phyloP scores from a whole-genome alignment of 1,140 invertebrate species.

The Bemisia tabaci region DNA sequence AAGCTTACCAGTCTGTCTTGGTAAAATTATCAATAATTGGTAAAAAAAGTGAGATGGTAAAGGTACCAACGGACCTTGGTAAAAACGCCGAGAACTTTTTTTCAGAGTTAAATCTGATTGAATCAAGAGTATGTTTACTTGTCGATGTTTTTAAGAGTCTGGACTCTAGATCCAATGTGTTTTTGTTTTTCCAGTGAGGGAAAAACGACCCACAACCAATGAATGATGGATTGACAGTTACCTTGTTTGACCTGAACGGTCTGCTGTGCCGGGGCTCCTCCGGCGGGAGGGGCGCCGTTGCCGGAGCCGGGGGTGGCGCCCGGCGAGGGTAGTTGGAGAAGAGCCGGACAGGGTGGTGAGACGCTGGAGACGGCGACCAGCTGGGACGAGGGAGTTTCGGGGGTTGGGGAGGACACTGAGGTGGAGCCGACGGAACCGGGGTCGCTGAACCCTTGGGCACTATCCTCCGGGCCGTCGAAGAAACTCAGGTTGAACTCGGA shows the following conservation, averaged over 20 bases:
- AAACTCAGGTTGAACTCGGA: conserved; percentile 63
- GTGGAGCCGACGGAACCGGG: conserved; percentile 47
- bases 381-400: conserved; percentile 32
- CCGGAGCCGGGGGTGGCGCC: neutral
- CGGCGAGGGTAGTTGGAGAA: neutral
- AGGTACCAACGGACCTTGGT: too few species aligned
- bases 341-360: neutral
- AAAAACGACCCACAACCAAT: too few species aligned
- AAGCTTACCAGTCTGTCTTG: too few species aligned
- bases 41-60: too few species aligned
- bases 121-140: too few species aligned
- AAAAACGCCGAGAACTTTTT: too few species aligned
- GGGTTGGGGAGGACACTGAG: conserved; percentile 36
- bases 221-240: too few species aligned
- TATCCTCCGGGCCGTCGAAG: conserved; percentile 53
- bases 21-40: too few species aligned
- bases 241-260: neutral
- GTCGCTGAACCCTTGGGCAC: conserved; percentile 49
- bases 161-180: too few species aligned
- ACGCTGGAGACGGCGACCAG: conserved; percentile 22
- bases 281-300: neutral
- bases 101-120: too few species aligned
- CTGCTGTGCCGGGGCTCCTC: neutral
- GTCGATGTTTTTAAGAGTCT: too few species aligned
- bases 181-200: too few species aligned